phyloP scores from a whole-genome alignment of 2,113 vertebrate genomes.

The Myiozetetes cayanensis region DNA sequence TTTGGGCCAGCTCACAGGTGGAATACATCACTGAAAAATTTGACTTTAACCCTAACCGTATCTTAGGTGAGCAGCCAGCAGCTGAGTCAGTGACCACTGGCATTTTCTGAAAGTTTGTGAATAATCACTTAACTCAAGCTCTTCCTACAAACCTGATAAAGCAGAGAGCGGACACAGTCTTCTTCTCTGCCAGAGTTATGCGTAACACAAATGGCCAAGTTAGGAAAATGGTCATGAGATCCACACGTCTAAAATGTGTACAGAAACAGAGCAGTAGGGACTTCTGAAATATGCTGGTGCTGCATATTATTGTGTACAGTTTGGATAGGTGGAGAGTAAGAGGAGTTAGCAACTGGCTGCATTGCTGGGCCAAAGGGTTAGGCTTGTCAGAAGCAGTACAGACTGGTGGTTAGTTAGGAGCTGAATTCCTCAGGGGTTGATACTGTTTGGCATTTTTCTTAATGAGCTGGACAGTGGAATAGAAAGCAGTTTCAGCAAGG shows the following conservation, averaged over 20 bases:
- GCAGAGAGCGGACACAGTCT: neutral
- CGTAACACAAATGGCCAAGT: neutral
- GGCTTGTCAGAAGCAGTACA: neutral
- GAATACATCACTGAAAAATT: neutral
- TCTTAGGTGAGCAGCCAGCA: neutral
- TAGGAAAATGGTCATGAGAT: neutral
- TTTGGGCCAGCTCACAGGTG: neutral
- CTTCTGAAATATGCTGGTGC: neutral
- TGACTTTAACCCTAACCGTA: neutral
- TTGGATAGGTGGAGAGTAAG: neutral
- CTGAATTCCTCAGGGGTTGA: rapidly evolving
- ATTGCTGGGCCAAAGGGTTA: neutral
- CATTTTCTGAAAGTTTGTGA: neutral
- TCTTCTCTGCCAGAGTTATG: neutral
- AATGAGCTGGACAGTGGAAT: neutral
- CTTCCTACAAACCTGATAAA: neutral
- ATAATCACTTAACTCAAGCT: neutral
- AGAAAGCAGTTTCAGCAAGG: neutral
- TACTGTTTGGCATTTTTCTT: neutral
- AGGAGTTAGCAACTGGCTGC: neutral
- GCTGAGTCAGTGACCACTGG: neutral
- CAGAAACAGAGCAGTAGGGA: neutral
- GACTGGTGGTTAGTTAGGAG: neutral
- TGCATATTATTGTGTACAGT: neutral
- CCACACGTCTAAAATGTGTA: neutral